Conservation (phyloP, 2,888 invertebrate genomes). For the Leucania comma region DNA sequence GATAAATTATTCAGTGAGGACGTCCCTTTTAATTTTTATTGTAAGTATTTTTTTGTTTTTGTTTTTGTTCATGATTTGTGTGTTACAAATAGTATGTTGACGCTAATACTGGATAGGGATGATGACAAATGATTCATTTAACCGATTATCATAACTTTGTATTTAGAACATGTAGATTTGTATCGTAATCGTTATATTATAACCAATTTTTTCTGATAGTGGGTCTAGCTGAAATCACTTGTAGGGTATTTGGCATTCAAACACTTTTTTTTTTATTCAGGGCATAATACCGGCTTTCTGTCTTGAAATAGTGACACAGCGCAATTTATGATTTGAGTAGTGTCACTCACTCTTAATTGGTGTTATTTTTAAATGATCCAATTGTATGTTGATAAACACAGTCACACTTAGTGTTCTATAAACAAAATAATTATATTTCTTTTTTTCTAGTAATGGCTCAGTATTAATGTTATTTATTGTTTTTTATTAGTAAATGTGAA, state of each 20-base stretch:
- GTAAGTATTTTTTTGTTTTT: conserved; percentile 55
- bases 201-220: not conserved
- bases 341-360: conserved; percentile 1
- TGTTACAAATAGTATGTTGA: not conserved
- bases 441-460: not conserved
- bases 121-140: not conserved
- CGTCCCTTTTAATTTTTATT: conserved; percentile 60
- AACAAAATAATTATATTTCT: not conserved
- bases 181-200: not conserved
- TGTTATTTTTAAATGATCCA: not conserved
- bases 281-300: not conserved
- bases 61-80: not conserved
- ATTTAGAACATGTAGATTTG: not conserved
- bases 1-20: conserved; percentile 63
- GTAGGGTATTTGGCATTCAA: too few relatives aligned
- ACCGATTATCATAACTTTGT: not conserved
- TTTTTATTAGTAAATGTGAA: too few relatives aligned
- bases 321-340: not conserved
- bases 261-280: not conserved
- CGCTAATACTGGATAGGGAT: too few relatives aligned
- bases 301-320: not conserved
- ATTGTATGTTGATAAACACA: not conserved
- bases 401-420: not conserved
- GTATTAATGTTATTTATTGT: too few relatives aligned
- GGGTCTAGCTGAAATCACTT: not conserved